phyloP scores from a whole-genome alignment of 2,113 vertebrate genomes.

The Sapajus apella region DNA sequence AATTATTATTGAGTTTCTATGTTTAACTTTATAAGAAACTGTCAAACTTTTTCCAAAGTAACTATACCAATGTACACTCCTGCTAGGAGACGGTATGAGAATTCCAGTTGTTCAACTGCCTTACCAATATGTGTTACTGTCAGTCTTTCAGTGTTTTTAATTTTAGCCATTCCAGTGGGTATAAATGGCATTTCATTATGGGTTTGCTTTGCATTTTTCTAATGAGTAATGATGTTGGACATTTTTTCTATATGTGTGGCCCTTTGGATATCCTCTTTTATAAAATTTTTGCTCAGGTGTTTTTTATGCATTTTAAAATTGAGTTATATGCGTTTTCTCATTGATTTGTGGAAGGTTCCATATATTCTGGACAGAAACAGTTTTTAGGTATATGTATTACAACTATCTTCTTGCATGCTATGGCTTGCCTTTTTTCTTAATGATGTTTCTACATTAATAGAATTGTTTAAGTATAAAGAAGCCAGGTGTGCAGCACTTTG shows the following conservation, averaged over 20 bases:
- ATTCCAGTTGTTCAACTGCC: not conserved
- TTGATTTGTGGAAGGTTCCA: not conserved
- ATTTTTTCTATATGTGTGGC: not conserved
- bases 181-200: not conserved
- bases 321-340: not conserved
- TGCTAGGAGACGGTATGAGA: not conserved
- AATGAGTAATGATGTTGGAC: not conserved
- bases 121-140: not conserved
- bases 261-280: not conserved
- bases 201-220: conserved; percentile 15
- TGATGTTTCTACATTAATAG: not conserved
- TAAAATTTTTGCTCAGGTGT: not conserved
- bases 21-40: not conserved
- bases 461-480: not conserved
- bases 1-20: not conserved
- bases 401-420: not conserved
- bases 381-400: not conserved
- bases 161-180: not conserved
- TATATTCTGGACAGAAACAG: not conserved
- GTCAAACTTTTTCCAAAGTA: not conserved
- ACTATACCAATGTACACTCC: not conserved
- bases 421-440: not conserved
- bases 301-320: not conserved
- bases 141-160: not conserved
- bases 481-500: too few species aligned